A percentile compares a stretch with the other conserved stretches of the same genome.
phyloP scores from a whole-genome alignment of 2,888 invertebrate species.

The Drosophila mayaguana region DNA sequence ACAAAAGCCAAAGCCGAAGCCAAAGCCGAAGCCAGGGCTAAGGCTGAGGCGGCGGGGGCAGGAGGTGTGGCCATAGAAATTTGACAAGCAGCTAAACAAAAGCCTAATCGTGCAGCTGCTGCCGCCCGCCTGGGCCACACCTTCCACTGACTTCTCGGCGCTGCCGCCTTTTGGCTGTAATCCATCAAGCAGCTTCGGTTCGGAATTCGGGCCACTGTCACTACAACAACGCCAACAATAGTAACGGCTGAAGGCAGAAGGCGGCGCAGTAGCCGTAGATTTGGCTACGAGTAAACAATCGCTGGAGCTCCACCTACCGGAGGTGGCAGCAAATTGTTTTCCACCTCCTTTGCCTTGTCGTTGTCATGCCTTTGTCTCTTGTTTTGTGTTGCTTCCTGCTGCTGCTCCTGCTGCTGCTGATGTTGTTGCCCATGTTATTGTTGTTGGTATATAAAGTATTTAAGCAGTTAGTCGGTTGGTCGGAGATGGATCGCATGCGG shows the following conservation, averaged over 20 bases:
- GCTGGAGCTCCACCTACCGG: slow-evolving; percentile 32
- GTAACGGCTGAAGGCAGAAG: slow-evolving; percentile 1
- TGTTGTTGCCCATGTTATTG: slow-evolving; percentile 23
- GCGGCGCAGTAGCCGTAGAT: slow-evolving; percentile 19
- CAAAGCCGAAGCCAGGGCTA: slow-evolving; percentile 27
- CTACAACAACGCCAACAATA: slow-evolving; percentile 48
- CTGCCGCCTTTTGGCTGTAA: slow-evolving; percentile 76
- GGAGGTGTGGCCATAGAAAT: slow-evolving; percentile 71
- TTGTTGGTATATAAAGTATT: slow-evolving; percentile 65
- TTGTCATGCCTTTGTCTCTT: slow-evolving; percentile 49
- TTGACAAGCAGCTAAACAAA: slow-evolving; percentile 78
- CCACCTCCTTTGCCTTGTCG: slow-evolving; percentile 50
- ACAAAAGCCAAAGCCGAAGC: slow-evolving; percentile 37
- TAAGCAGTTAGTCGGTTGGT: slow-evolving; percentile 68
- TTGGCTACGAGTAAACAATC: slow-evolving; percentile 18
- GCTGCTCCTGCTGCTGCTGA: slow-evolving; percentile 5
- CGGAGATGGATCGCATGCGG: slow-evolving; percentile 38
- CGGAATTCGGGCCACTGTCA: slow-evolving; percentile 54
- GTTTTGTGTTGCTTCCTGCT: slow-evolving; percentile 25
- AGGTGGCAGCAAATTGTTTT: slow-evolving; percentile 73
- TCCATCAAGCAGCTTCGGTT: slow-evolving; percentile 69
- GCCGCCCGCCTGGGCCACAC: slow-evolving; percentile 41
- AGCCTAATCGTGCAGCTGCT: slow-evolving; percentile 75
- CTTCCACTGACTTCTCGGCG: slow-evolving; percentile 39
- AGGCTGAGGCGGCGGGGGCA: slow-evolving; percentile 10